Conservation (phyloP, 2,888 invertebrate species). For the Cotesia congregata region DNA sequence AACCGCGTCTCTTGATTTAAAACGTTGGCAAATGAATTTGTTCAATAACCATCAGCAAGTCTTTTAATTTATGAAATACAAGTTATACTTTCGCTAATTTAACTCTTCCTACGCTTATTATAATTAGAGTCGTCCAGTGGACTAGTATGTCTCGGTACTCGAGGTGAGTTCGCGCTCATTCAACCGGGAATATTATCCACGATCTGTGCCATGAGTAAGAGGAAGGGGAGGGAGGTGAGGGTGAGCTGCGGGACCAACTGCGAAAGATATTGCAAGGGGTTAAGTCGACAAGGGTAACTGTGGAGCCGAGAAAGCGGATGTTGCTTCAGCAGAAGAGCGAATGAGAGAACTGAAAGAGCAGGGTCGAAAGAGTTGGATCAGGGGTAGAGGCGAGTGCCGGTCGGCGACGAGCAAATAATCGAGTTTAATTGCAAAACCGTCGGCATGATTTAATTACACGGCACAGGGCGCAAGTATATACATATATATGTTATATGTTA, state of each 20-base stretch:
- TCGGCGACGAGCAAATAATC: conserved; percentile 69
- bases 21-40: no score
- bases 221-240: conserved; percentile 38
- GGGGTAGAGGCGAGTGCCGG: conserved; percentile 54
- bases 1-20: no score
- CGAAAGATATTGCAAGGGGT: conserved; percentile 55
- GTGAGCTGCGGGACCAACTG: conserved; percentile 50
- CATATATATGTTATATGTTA: not conserved
- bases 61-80: not conserved
- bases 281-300: conserved; percentile 37
- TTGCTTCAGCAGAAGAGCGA: conserved; percentile 48
- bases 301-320: conserved; percentile 38
- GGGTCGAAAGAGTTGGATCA: conserved; percentile 67
- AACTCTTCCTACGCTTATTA: conserved; percentile 45
- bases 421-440: conserved; percentile 71
- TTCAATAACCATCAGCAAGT: not conserved
- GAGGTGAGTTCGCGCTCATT: conserved; percentile 50
- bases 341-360: conserved; percentile 37
- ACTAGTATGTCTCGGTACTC: conserved; percentile 58
- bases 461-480: conserved; percentile 54
- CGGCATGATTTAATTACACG: conserved; percentile 70
- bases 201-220: conserved; percentile 29
- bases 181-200: conserved; percentile 57
- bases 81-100: conserved; percentile 28
- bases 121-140: conserved; percentile 57